These are phyloP conservation scores for Microchrysa polita DNA, from an alignment of 2,888 invertebrate genomes.

Conservation along the genomic window DNA sequence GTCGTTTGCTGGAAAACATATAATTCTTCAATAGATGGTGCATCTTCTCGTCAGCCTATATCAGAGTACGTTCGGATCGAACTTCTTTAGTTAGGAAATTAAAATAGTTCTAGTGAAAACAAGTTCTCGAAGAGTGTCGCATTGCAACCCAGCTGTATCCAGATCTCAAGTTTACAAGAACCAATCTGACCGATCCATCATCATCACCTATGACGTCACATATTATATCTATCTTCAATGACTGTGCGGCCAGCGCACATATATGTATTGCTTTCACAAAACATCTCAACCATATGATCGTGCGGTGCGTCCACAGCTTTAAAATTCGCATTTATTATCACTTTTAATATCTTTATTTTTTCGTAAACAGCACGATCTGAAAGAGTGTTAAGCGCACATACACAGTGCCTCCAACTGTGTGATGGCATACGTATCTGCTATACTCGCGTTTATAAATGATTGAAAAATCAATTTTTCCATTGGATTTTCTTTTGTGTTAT, in stretches of 20 bases:
- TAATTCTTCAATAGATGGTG: no score
- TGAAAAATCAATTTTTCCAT: constrained; percentile 28
- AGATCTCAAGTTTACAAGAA: neutral
- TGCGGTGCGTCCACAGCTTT: neutral
- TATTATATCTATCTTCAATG: constrained; percentile 27
- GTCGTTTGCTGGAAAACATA: no score
- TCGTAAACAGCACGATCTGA: neutral
- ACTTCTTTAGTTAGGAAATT: no score
- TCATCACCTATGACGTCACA: constrained; percentile 22
- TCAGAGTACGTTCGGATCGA: no score
- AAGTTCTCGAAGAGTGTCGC: no score
- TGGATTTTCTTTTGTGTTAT: constrained; percentile 13
- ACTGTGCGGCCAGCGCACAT: neutral
- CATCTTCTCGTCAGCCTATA: no score
- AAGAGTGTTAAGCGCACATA: neutral
- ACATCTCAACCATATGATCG: neutral
- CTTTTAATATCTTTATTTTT: neutral
- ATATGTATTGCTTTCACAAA: neutral
- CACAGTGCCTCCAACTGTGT: no score
- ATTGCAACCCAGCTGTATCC: no score
- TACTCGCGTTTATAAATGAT: constrained; percentile 1
- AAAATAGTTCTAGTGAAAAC: no score
- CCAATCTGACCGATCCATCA: constrained; percentile 14
- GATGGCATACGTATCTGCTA: no score
- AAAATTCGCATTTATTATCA: constrained; percentile 16